These are phyloP conservation scores for Gadopsis marmoratus DNA, from an alignment of 2,797 vertebrate genomes.

Conservation along the genomic window DNA sequence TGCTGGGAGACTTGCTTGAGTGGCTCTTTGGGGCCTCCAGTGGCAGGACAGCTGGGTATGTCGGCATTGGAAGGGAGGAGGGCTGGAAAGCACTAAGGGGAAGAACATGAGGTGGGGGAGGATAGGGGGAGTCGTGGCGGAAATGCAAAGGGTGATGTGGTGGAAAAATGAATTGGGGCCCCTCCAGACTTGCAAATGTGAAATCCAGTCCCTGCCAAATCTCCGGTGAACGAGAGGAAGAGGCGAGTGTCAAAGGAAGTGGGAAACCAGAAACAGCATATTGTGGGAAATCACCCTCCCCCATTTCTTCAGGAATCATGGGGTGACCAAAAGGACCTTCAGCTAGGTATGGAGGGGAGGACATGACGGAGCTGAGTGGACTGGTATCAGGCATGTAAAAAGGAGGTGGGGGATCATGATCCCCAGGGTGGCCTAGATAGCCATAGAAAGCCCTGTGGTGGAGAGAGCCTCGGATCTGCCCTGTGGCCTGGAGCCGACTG, in stretches of 20 bases:
- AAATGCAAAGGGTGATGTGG: slow-evolving; percentile 91
- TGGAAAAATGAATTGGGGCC: slow-evolving; percentile 94
- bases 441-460: slow-evolving; percentile 94
- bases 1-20: slow-evolving; percentile 93
- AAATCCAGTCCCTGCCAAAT: slow-evolving; percentile 96
- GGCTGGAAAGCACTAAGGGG: slow-evolving; percentile 90
- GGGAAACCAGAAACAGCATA: slow-evolving; percentile 94
- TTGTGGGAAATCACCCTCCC: slow-evolving; percentile 88
- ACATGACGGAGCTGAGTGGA: slow-evolving; percentile 97
- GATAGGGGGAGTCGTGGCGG: slow-evolving; percentile 90
- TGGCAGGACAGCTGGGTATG: slow-evolving; percentile 94
- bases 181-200: slow-evolving; percentile 93
- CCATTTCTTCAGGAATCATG: slow-evolving; percentile 95
- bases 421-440: slow-evolving; percentile 92
- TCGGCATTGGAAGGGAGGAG: slow-evolving; percentile 88
- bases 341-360: slow-evolving; percentile 92
- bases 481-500: slow-evolving; percentile 92
- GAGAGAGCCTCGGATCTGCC: slow-evolving; percentile 92
- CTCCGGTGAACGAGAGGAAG: slow-evolving; percentile 94
- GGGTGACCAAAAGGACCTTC: slow-evolving; percentile 96
- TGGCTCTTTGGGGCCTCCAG: slow-evolving; percentile 93
- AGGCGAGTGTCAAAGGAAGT: slow-evolving; percentile 93
- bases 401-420: slow-evolving; percentile 89
- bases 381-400: slow-evolving; percentile 99
- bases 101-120: slow-evolving; percentile 89